Percentiles rank a stretch among this genome's conserved stretches.
Conservation (phyloP, 1,140 invertebrate genomes). For the Temnothorax curvispinosus region DNA sequence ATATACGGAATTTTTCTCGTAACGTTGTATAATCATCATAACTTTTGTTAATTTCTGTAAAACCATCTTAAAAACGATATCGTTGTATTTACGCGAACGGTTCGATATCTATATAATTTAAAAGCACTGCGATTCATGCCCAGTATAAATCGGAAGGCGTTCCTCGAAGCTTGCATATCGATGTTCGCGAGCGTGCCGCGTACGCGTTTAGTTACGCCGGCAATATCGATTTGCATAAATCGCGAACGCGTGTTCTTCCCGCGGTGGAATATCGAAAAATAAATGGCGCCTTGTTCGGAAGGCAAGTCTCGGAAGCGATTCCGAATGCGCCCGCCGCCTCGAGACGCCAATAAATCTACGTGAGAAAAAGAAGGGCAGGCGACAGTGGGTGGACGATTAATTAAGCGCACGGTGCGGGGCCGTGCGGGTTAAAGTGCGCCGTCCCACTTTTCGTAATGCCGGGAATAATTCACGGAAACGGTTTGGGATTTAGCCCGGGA, state of each 20-base stretch:
- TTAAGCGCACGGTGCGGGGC: slow-evolving; percentile 66
- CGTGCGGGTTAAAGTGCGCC: slow-evolving; percentile 69
- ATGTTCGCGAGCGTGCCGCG: slow-evolving; percentile 29
- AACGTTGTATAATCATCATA: background rate
- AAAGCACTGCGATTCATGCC: background rate
- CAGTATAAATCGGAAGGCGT: slow-evolving; percentile 19
- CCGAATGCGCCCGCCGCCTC: slow-evolving; percentile 11
- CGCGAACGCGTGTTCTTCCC: slow-evolving; percentile 41
- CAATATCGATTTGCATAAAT: slow-evolving; percentile 71
- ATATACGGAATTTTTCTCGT: background rate
- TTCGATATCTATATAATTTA: slow-evolving; percentile 22
- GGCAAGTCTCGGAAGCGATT: slow-evolving; percentile 50
- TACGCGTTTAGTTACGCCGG: slow-evolving; percentile 46
- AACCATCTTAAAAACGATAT: background rate
- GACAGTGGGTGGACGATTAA: slow-evolving; percentile 65
- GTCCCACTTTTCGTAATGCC: slow-evolving; percentile 74
- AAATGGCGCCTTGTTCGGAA: slow-evolving; percentile 63
- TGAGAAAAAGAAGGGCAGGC: slow-evolving; percentile 40
- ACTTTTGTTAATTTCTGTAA: background rate
- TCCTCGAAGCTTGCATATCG: slow-evolving; percentile 38
- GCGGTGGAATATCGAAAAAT: slow-evolving; percentile 40
- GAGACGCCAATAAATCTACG: slow-evolving; percentile 71
- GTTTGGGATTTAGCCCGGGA: slow-evolving; percentile 71
- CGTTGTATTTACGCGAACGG: background rate
- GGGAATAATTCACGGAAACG: slow-evolving; percentile 73